Evolutionary conservation across 2,888 invertebrate genomes (phyloP).

Genomic region (Carpatolechia fugitivella): DNA sequence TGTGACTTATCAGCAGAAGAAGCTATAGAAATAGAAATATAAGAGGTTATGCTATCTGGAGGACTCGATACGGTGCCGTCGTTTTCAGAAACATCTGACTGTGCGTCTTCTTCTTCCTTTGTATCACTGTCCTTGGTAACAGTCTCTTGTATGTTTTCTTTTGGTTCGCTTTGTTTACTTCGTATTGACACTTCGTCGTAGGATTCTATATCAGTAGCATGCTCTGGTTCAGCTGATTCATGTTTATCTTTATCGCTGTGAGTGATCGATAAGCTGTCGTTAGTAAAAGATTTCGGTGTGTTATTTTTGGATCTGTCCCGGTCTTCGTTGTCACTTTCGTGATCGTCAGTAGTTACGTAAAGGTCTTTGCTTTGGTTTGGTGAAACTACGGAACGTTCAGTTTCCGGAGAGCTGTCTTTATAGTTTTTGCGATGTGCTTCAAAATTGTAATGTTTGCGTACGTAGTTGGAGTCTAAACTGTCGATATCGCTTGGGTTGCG

Average conservation of each 20-base stretch:
- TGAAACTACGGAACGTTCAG: slow-evolving; percentile 58
- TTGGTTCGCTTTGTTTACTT: slow-evolving; percentile 39
- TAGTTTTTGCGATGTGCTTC: slow-evolving; percentile 67
- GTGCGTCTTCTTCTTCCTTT: slow-evolving; percentile 47
- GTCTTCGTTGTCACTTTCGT: slow-evolving; percentile 60
- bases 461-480: slow-evolving; percentile 79
- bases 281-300: slow-evolving; percentile 70
- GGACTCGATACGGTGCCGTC: slow-evolving; percentile 71
- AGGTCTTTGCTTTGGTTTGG: slow-evolving; percentile 60
- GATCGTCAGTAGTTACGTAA: slow-evolving; percentile 63
- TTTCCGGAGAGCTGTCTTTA: slow-evolving; percentile 72
- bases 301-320: slow-evolving; percentile 60
- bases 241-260: slow-evolving; percentile 57
- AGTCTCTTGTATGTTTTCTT: slow-evolving; percentile 30
- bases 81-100: slow-evolving; percentile 69
- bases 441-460: slow-evolving; percentile 77
- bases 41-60: slow-evolving; percentile 74
- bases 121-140: slow-evolving; percentile 25
- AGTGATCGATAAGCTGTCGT: slow-evolving; percentile 59
- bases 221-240: slow-evolving; percentile 34
- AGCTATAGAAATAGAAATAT: slow-evolving; percentile 72
- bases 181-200: slow-evolving; percentile 53
- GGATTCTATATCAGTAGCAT: slow-evolving; percentile 37
- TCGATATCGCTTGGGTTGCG: slow-evolving; percentile 78
- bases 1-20: slow-evolving; percentile 72